phyloP scores from a whole-genome alignment of 1,140 invertebrate species.

The Hyles euphorbiae region DNA sequence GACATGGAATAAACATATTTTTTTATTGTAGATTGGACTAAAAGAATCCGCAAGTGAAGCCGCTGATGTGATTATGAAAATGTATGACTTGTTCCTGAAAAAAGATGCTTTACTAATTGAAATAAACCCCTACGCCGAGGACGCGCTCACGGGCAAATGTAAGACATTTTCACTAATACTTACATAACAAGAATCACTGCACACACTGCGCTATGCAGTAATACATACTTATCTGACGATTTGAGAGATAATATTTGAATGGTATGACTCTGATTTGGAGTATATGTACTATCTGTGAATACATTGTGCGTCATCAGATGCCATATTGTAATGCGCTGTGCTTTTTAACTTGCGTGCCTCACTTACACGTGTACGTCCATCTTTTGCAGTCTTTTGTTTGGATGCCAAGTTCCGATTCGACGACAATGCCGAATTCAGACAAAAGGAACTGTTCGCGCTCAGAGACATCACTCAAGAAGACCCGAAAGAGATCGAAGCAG shows the following conservation, averaged over 20 bases:
- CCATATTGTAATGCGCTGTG: too few species aligned
- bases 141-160: constrained; percentile 88
- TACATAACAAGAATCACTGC: not conserved
- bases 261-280: too few species aligned
- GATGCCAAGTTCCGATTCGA: constrained; percentile 98
- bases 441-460: constrained; percentile 91
- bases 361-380: too few species aligned
- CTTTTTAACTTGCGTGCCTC: too few species aligned
- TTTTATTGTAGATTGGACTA: constrained; percentile 82
- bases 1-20: not conserved
- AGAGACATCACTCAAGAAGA: constrained; percentile 96
- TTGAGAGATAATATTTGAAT: too few species aligned
- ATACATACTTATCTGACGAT: too few species aligned
- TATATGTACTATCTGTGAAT: too few species aligned
- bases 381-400: constrained; percentile 88
- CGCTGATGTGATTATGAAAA: constrained; percentile 87
- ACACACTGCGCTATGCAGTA: not conserved
- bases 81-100: constrained; percentile 93
- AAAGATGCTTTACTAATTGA: constrained; percentile 96
- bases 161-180: constrained; percentile 44
- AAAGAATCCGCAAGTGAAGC: constrained; percentile 83
- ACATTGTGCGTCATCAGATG: too few species aligned
- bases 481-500: constrained; percentile 94
- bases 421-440: constrained; percentile 96
- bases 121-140: constrained; percentile 98